Base-by-base conservation (phyloP, 2,888 invertebrate genomes). In the Agonopterix heracliana region DNA sequence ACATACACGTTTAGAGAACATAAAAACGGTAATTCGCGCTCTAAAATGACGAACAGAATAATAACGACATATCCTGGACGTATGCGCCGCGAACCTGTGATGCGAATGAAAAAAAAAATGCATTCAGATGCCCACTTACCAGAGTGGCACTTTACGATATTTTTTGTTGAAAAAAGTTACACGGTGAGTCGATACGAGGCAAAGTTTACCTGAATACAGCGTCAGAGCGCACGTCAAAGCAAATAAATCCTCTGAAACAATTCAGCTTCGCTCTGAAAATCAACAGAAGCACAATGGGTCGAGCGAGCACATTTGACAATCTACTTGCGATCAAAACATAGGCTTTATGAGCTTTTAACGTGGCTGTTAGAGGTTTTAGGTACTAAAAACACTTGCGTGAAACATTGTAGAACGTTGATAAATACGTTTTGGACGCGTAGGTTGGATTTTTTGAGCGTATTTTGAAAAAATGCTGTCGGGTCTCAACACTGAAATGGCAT, bases 401-500 rank as follows among this genome's bases (percentile, higher is more conserved):
- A 62, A 53, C 53, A 66, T 65, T 56, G 51, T 48, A 63, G 66
- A 67, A 65, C 54, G 55, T 53, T 59, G 55, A 60, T 53, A 55
- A 62, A 63, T 57, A 59, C 53, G 53, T 71, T 69, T 66, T 42
- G 49, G 53, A 54, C 53, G 59, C 60, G 63, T 70, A 72, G 57
- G 63, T 60, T 61, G 59, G 54, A 56, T 67, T 63, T 66, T 71
- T 70, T 51, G 54, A 61, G 61, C 61, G 71, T 73, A 83, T 78
- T 81, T 79, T 75, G 74, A 77, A 80, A 80, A 86, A 88, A 84
- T 83, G 81, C 86, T 85, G 80, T 76, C 76, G 76, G 74, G 78
- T 76, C 78, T 70, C 69, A 64, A 76, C 80, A 82, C 77, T 73
- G 81, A 74, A 82, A 89, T 86, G 89, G 87, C 88, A 89, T 88